Base-by-base conservation (phyloP, 1,140 invertebrate genomes). In the Grapholita molesta region DNA sequence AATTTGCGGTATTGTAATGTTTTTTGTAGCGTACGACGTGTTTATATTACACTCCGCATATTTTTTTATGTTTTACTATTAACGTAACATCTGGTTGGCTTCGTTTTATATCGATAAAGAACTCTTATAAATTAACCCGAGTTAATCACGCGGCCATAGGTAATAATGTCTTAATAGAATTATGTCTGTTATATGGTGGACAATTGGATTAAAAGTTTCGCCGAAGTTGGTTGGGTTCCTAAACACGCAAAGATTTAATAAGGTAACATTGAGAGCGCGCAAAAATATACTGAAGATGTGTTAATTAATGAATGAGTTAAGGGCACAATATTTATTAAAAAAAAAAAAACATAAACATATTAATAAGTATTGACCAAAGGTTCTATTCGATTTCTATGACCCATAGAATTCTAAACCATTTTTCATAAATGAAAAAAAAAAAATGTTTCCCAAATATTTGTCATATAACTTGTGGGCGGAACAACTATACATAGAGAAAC, bases 121-220 rank as follows among this genome's bases (percentile, higher is more conserved):
- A 61, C 24, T 61, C 25, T 30, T 61, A 61, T 61, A 32, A 61
- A 61, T 30, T 15, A 1, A 30, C 25, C 25, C 24, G 25, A 15
- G 25, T 28, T 61, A 61, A 61, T 61, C 25, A 61, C 25, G 55
- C 21, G 28, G 55, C 55, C 55, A 61, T 61, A 25, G 25, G 25
- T 61, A 61, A 32, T 61, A 61, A 32, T 38, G 18, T 65, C 42
- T 38, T 70, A 73, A 73, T 66, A 64, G 42, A 65, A 69, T 69
- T 72, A 69, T 21, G 25, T 24, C 32, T 35, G 64, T 64, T 55
- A 61, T 68, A 66, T 64, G 48, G 23, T 38, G 11, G 69, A 66
- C 72, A 84, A 85, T 86, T 80, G 79, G 83, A 84, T 85, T 82
- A 79, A 28, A 82, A 84, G 69, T 80, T 84, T 82, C 71, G 75